A percentile compares a stretch with the other conserved stretches of the same genome.
phyloP scores from a whole-genome alignment of 2,797 vertebrate genomes.

The Tolypeutes matacus region DNA sequence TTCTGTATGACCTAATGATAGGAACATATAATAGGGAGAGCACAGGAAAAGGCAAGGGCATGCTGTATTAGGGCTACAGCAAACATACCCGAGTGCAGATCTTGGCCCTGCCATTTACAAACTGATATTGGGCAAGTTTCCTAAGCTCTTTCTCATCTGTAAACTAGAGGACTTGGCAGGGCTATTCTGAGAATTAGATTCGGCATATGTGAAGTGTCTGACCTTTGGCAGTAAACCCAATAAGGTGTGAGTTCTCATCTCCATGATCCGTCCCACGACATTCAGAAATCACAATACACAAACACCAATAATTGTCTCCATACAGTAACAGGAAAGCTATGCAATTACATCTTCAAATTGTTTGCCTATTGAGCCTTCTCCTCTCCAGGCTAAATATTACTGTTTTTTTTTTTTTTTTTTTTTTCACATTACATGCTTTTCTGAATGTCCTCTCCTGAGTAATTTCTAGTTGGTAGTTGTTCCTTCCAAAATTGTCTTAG shows the following conservation, averaged over 20 bases:
- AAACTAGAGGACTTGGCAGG: neutral
- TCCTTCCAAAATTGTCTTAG: neutral
- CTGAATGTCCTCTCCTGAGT: neutral
- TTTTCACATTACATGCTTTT: neutral
- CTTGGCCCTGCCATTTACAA: neutral
- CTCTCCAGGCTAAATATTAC: neutral
- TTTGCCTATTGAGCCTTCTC: neutral
- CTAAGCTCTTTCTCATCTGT: neutral
- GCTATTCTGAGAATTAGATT: neutral
- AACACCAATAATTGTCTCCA: neutral
- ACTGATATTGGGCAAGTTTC: neutral
- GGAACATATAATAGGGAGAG: neutral
- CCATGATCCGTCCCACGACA: neutral
- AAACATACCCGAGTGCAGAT: neutral
- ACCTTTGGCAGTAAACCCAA: neutral
- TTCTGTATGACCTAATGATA: neutral
- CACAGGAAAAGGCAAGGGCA: neutral
- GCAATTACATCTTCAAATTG: neutral
- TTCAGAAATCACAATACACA: conserved; percentile 1
- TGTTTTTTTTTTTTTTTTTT: neutral
- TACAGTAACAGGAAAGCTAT: neutral
- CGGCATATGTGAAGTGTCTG: neutral
- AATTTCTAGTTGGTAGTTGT: conserved; percentile 2
- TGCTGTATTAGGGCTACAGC: neutral
- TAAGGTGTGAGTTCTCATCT: neutral